Evolutionary conservation across 2,888 invertebrate genomes (phyloP).

Genomic region (Chloroclysta siterata): DNA sequence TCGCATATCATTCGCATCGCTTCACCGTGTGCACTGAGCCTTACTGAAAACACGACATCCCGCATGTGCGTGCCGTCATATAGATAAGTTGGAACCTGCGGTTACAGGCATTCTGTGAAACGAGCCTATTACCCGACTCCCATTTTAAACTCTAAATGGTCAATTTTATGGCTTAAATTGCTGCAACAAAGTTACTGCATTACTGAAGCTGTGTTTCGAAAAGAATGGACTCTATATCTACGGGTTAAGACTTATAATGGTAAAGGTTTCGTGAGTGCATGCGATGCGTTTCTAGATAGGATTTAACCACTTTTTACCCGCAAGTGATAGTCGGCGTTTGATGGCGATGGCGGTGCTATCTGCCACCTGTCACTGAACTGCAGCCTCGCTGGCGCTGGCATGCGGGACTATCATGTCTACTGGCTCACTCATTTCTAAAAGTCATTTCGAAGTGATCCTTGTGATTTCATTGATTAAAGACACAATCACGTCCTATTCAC

Average conservation of each 20-base stretch:
- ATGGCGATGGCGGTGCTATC: constrained; percentile 27
- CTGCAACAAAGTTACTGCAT: constrained; percentile 1
- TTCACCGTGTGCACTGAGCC: constrained; percentile 22
- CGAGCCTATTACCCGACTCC: constrained; percentile 2
- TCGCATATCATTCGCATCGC: constrained; percentile 23
- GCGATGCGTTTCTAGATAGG: constrained; percentile 28
- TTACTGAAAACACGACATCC: constrained; percentile 19
- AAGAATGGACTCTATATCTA: constrained; percentile 15
- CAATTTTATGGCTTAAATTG: constrained; percentile 8
- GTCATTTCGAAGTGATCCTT: no score
- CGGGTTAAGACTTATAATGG: constrained; percentile 15
- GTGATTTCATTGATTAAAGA: no score
- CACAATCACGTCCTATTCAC: no score
- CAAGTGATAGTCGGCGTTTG: constrained; percentile 4
- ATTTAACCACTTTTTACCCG: constrained; percentile 18
- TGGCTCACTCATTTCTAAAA: no score
- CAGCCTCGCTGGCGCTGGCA: no score
- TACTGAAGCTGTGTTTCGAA: background rate
- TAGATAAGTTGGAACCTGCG: constrained; percentile 29
- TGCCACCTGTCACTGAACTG: constrained; percentile 24
- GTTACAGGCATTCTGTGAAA: constrained; percentile 23
- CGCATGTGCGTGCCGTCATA: constrained; percentile 29
- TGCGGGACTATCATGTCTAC: background rate
- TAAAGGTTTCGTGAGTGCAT: constrained; percentile 9
- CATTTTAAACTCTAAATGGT: constrained; percentile 14